Evolutionary conservation across 1,140 invertebrate species (phyloP), one percentile per base, ranked within the genome.

Genomic region (Drosophila tsacasi): DNA sequence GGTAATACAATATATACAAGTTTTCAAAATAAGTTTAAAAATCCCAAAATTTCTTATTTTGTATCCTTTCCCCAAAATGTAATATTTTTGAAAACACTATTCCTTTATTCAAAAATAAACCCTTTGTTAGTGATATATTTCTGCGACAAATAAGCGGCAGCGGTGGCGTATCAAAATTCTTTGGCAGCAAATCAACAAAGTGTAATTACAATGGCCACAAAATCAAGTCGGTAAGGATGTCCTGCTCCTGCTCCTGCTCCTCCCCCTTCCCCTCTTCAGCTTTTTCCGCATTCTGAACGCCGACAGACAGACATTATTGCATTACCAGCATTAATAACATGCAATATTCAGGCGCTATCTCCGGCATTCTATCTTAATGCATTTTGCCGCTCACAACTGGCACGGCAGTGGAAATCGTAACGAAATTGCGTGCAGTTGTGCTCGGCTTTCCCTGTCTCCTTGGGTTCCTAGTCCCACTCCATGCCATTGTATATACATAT

Each of bases 371-470:
- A 69, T 76, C 42, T 50, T 32, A 32, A 61, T 49, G 63, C 46
- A 75, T 44, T 65, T 19, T 73, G 42, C 27, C 54, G 61, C 44
- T 50, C 65, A 47, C 81, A 75, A 68, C 68, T 71, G 76, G 21
- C 67, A 62, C 50, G 61, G 62, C 71, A 76, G 62, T 79, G 65
- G 64, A 76, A 85, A 83, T 79, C 83, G 63, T 69, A 84, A 81
- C 81, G 58, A 82, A 81, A 84, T 78, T 83, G 83, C 80, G 71
- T 83, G 64, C 81, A 86, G 80, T 66, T 64, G 40, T 21, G 21
- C 58, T 55, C 35, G 25, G 19, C 12, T 40, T 32, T 8, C 37
- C 23, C 59, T 8, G 19, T n/a, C 23, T 44, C 7, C 40, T 10
- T 25, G 15, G 40, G 19, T n/a, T 27, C 54, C 54, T 25, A 15